Base-by-base conservation (phyloP, 1,140 invertebrate genomes). In the Scaptomyza hsui region DNA sequence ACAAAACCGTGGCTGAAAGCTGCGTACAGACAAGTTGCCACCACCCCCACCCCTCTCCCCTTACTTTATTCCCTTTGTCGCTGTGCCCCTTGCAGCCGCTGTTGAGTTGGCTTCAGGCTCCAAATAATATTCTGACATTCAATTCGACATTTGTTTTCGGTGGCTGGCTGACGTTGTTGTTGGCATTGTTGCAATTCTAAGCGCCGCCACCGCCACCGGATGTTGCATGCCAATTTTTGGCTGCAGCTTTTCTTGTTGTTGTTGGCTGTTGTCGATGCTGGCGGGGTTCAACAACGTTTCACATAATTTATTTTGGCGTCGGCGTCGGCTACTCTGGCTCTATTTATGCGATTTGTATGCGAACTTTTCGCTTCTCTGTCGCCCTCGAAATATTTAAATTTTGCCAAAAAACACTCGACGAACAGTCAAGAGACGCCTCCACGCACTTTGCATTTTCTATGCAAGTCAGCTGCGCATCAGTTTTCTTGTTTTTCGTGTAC, bases 171-270 rank as follows among this genome's bases (percentile, higher is more conserved):
- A n/a, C n/a, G n/a, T n/a, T n/a, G n/a, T n/a, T n/a, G n/a, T n/a
- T 61, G 69, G 57, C 51, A 49, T 65, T 86, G 80, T 86, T 74
- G 77, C 81, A 70, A 76, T 86, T 82, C 81, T 86, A 88, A 88
- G 82, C 82, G 82, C 51, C 77, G 70, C 73, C 65, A 74, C 79
- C 63, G 78, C 83, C 74, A 88, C 82, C 82, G 82, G 82, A 86
- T 86, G 82, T 86, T 89, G 82, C 78, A 89, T 86, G 82, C 82
- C 82, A 86, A 86, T 86, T 78, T 86, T 77, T 78, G 75, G 59
- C 10, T 65, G 71, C 44, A 69, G 59, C 69, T 51, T 57, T 72
- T 68, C 65, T 72, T 35, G 16, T 39, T 51, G 37, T 24, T 24
- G 35, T 44, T 41, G 15, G 15, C 45, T 48, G 32, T 2, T 60